phyloP scores from a whole-genome alignment of 2,113 vertebrate genomes.

The Arvicanthis niloticus region DNA sequence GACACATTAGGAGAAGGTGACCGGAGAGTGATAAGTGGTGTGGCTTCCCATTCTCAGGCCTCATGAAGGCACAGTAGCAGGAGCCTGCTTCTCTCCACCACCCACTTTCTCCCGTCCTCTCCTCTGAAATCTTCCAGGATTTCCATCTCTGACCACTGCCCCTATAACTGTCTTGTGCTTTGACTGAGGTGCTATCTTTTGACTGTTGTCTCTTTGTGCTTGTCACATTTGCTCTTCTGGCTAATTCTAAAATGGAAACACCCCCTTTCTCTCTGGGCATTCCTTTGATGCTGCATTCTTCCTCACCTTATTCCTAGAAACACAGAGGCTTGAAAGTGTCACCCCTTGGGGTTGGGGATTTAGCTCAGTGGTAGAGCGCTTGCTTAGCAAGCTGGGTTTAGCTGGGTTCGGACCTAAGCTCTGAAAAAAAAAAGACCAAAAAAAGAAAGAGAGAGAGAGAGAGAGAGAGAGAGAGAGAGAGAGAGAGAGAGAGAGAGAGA shows the following conservation, averaged over 20 bases:
- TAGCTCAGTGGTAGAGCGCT: too few species aligned
- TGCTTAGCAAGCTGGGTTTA: too few species aligned
- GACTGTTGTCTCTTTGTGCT: neutral
- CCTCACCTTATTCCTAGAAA: neutral
- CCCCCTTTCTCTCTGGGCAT: too few species aligned
- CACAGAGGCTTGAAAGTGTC: accelerated
- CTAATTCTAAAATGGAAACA: neutral
- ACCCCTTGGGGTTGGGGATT: too few species aligned
- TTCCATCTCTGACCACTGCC: accelerated
- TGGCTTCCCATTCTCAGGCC: neutral
- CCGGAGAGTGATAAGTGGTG: accelerated
- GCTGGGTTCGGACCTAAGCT: too few species aligned
- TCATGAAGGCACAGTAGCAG: accelerated
- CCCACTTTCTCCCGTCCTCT: too few species aligned
- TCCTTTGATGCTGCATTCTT: too few species aligned
- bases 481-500: too few species aligned
- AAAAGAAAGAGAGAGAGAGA: too few species aligned
- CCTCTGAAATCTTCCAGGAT: neutral
- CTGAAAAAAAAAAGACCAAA: too few species aligned
- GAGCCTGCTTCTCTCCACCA: neutral
- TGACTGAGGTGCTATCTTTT: accelerated
- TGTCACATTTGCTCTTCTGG: neutral
- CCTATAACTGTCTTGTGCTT: accelerated
- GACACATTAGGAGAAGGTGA: accelerated
- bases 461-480: too few species aligned